phyloP scores from a whole-genome alignment of 2,888 invertebrate genomes.

The Neoitamus cyanurus region DNA sequence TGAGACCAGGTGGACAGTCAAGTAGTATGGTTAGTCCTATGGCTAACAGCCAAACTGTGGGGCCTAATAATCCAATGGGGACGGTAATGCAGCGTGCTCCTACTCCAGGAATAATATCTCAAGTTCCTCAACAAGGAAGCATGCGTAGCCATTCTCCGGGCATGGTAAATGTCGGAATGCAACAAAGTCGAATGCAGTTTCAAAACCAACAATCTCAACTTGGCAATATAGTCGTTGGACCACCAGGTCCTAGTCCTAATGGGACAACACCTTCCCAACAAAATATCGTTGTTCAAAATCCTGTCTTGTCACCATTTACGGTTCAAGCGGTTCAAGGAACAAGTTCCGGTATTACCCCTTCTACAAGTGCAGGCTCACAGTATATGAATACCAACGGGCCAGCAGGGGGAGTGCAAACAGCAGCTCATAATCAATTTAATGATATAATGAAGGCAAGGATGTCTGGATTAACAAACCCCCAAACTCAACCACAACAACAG shows the following conservation, averaged over 20 bases:
- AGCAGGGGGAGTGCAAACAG: constrained; percentile 67
- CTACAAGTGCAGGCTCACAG: constrained; percentile 64
- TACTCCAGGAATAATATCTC: constrained; percentile 60
- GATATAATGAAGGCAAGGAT: constrained; percentile 73
- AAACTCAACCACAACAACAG: constrained; percentile 57
- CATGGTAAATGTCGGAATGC: constrained; percentile 68
- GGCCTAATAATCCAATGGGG: constrained; percentile 56
- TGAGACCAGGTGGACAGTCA: constrained; percentile 56
- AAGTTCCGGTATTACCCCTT: constrained; percentile 68
- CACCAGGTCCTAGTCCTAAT: constrained; percentile 83
- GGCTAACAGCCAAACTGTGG: constrained; percentile 53
- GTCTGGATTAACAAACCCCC: constrained; percentile 57
- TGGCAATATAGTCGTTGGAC: constrained; percentile 71
- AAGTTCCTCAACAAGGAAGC: constrained; percentile 61
- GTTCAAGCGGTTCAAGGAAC: constrained; percentile 69
- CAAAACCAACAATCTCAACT: constrained; percentile 63
- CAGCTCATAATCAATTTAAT: constrained; percentile 66
- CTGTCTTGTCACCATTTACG: constrained; percentile 80
- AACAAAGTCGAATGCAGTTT: constrained; percentile 70
- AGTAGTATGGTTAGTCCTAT: constrained; percentile 60
- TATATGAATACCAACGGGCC: constrained; percentile 75
- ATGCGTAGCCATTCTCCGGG: constrained; percentile 79
- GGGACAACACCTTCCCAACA: constrained; percentile 72
- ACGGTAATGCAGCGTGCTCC: constrained; percentile 58
- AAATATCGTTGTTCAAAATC: constrained; percentile 70